Base-by-base conservation (phyloP, 2,888 invertebrate genomes). In the Hypselothyrea guttata region DNA sequence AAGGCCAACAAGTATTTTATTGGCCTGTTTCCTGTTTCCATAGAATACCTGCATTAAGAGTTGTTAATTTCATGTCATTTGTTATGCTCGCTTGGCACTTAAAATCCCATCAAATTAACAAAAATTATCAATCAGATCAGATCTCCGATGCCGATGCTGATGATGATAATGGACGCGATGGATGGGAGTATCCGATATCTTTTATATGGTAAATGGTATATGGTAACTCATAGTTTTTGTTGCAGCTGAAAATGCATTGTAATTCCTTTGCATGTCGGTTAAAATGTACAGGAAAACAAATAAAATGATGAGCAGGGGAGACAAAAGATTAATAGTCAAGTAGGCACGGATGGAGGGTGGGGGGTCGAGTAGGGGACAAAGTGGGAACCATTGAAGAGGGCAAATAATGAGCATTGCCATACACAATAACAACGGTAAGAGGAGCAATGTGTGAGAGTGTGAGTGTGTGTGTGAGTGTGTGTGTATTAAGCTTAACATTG, bases 401-500 rank as follows among this genome's bases (percentile, higher is more conserved):
- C 63, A 63, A 63, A 58, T 68, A 63, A 58, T 68, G 68, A 68
- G 67, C 27, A 40, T 30, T 42, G 49, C 15, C 27, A 46, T 46
- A 33, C 13, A 45, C 33, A 55, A 31, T 35, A 55, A 48, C 46
- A 37, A 47, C 4, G 28, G 8, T 5, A n/a, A n/a, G n/a, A n/a
- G 30, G 11, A 9, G 38, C 1, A 18, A n/a, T 11, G 46, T 3
- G 44, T 42, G 28, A 16, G 31, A 9, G 49, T 13, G 22, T 34
- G 47, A 46, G 42, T 45, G 41, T 52, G 49, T 48, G 53, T 34
- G 45, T 47, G 53, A 27, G 35, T 34, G 52, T 41, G 53, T 51
- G 58, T 69, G 59, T 56, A 52, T 60, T 53, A 34, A 55, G 69
- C 69, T 70, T 70, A 70, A 71, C 70, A 70, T 62, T 71, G 60